Base-by-base conservation (phyloP, 2,888 invertebrate species). In the Hypolimnas misippus region DNA sequence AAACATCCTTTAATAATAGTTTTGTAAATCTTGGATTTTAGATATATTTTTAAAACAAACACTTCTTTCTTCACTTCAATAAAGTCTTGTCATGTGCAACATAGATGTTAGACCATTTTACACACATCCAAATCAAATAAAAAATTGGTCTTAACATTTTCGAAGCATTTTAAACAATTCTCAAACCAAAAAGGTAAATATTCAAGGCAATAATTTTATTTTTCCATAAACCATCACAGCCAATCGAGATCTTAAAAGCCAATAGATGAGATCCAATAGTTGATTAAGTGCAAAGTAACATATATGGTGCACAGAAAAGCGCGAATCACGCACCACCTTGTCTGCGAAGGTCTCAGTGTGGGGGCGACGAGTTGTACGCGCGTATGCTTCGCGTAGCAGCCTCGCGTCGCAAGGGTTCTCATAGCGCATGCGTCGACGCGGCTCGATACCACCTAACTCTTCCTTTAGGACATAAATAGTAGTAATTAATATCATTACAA, bases 361-460 rank as follows among this genome's bases (percentile, higher is more conserved):
- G 0, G 90, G 89, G 0, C 86, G 83, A 3, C 91, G 84, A 8
- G 88, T 89, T 7, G 84, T 89, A 2, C 90, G 84, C 46, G 91
- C 92, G 73, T 92, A 92, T 3, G 92, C 92, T 60, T 91, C 92
- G 6, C 91, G 86, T 33, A 92, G 77, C 55, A 92, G 75, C 0
- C 92, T 80, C 52, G 92, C 92, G 66, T 92, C 91, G 68, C 76
- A 79, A 3, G 92, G 87, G 70, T 90, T 89, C 67, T 91, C 90
- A 73, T 88, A 87, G 67, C 88, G 87, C 87, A 88, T 86, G 12
- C 89, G 83, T 10, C 92, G 84, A 1, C 86, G 81, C 2, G 91
- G 87, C 67, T 92, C 94, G 16, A 94, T 94, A n/a, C 94, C 94
- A 12, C 93, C 84, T 61, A 94, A 84, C 67, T 94, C 94, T 69